Base-by-base conservation (phyloP, 2,113 vertebrate genomes). In the Tragelaphus strepsiceros region DNA sequence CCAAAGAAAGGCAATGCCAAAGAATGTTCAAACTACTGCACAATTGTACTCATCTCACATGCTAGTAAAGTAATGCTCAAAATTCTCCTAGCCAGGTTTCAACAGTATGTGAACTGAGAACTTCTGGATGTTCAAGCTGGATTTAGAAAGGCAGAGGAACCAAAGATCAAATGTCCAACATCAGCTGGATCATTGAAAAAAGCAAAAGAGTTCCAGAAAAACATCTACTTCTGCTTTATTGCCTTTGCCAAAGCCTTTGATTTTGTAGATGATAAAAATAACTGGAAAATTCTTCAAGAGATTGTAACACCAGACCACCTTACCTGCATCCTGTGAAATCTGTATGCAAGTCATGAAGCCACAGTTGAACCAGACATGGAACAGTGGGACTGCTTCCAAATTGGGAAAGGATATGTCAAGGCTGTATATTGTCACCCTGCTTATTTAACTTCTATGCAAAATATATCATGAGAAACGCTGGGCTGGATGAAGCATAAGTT, bases 391-490 rank as follows among this genome's bases (percentile, higher is more conserved):
- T n/a, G 15, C 30, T 64, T 64, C 7, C 32, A n/a, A n/a, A 64
- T n/a, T 17, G 32, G 7, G 30, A 64, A 67, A n/a, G 32, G 64
- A n/a, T 67, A n/a, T 2, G 32, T 67, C 4, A 67, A 67, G 32
- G 16, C 64, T 67, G 16, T n/a, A n/a, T 67, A n/a, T 67, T 67
- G 32, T 67, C 32, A 67, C 8, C 16, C 16, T 67, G 64, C 64
- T n/a, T 19, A 10, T 67, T 67, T 67, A 67, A 67, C 64, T 67
- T 67, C 3, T n/a, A n/a, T 67, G 32, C 64, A 67, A 32, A n/a
- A 8, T 19, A n/a, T 8, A n/a, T 67, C 62, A 67, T n/a, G 16
- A n/a, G 16, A 67, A n/a, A 67, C 0, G 2, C 32, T n/a, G 4
- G 16, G 32, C 32, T 67, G 32, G 32, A 19, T 19, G 62, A 67